Evolutionary conservation across 1,140 invertebrate species (phyloP).

Genomic region (Mylabris phalerata): DNA sequence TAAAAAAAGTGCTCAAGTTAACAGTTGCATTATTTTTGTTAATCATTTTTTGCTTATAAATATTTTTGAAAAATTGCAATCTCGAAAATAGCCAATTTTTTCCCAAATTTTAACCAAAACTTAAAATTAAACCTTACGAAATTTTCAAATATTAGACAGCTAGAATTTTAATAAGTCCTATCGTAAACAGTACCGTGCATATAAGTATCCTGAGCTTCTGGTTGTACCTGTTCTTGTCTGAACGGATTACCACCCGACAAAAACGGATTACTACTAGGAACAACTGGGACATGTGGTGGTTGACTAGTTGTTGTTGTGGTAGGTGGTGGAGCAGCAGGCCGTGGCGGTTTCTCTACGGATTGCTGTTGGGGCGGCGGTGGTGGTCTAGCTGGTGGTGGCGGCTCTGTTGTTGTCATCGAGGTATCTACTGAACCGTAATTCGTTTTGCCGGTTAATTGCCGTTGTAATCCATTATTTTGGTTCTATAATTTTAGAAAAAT

Average conservation of each 20-base stretch:
- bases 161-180: conserved; percentile 46
- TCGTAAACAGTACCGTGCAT: conserved; percentile 50
- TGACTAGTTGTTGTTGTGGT: conserved; percentile 41
- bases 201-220: conserved; percentile 49
- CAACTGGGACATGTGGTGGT: conserved; percentile 36
- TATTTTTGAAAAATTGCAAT: no score
- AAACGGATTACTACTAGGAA: conserved; percentile 52
- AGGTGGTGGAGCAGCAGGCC: conserved; percentile 30
- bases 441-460: conserved; percentile 26
- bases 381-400: conserved; percentile 43
- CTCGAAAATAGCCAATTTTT: no score
- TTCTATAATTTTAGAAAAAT: conserved; percentile 18
- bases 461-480: conserved; percentile 35
- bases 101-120: no score
- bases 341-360: conserved; percentile 11
- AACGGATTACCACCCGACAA: conserved; percentile 43
- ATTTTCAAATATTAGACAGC: no score
- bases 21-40: conserved; percentile 17
- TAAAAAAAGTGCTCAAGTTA: conserved; percentile 15
- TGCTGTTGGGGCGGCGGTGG: conserved; percentile 30
- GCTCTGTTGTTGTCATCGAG: conserved; percentile 20
- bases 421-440: conserved; percentile 40
- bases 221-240: conserved; percentile 51
- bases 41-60: no score
- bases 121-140: no score